Evolutionary conservation across 2,113 vertebrate species (phyloP).

Genomic region (Oenanthe melanoleuca): DNA sequence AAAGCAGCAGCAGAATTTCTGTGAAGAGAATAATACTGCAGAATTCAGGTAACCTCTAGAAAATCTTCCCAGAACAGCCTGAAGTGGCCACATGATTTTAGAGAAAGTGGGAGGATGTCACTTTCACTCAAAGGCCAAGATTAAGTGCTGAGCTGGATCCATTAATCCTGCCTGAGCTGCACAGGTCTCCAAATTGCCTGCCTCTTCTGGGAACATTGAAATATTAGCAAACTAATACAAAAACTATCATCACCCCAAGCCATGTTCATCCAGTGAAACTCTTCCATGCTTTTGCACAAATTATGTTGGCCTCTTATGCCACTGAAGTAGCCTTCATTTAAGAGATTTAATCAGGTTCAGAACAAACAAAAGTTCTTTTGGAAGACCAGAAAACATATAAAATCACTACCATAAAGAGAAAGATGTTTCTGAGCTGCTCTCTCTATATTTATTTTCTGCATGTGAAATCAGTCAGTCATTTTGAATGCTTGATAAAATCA

Average conservation of each 20-base stretch:
- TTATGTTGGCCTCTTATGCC: neutral
- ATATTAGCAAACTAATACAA: neutral
- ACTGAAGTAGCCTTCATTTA: neutral
- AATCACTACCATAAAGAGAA: neutral
- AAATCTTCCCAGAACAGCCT: neutral
- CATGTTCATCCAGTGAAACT: neutral
- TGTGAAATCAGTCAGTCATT: constrained; percentile 73
- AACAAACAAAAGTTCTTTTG: neutral
- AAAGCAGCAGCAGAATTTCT: neutral
- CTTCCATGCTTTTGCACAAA: neutral
- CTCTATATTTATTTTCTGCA: constrained; percentile 72
- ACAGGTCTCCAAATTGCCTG: neutral
- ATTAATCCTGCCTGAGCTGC: neutral
- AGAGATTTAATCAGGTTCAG: neutral
- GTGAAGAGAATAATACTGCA: neutral
- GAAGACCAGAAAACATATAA: constrained; percentile 28
- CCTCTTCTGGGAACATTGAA: neutral
- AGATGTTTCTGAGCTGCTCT: constrained; percentile 44
- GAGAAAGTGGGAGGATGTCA: neutral
- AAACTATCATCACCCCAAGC: neutral
- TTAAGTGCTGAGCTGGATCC: neutral
- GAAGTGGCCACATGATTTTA: neutral
- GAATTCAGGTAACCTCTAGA: neutral
- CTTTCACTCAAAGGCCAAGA: neutral
- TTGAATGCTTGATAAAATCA: constrained; percentile 77